Evolutionary conservation across 2,797 vertebrate species (phyloP), one percentile per base, ranked within the genome.

Genomic region (Aldrovandia affinis): DNA sequence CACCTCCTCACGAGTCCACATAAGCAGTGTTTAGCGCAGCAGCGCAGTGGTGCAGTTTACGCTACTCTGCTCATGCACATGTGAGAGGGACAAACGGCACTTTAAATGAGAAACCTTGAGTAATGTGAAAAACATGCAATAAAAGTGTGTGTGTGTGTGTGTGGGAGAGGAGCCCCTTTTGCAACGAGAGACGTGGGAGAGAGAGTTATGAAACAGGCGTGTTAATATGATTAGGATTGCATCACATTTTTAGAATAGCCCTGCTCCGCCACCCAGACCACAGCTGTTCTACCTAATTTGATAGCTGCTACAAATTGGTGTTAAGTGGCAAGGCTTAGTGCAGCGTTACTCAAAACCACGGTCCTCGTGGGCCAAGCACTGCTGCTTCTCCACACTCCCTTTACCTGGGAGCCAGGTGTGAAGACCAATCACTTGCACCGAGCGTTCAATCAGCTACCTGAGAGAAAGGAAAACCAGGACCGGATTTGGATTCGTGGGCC

Each of bases 161-260:
- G 81, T 25, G 15, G 54, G 50, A 2, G 61, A 10, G 65, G 2
- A n/a, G 15, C 52, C 28, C 63, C 50, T 81, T 42, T 59, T 20
- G 44, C 63, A 55, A 59, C 57, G 28, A 47, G 50, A 22, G 22
- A 30, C 20, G 50, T 47, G 54, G 68, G 47, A 28, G 15, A 36
- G 20, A 55, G 22, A 6, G 18, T 55, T 81, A 83, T 61, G 78
- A 89, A 86, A 89, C 81, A 92, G 86, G 82, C 87, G 84, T 86
- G 85, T 90, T 89, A 93, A 92, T 86, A 68, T 82, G 85, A 89
- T 92, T 93, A 92, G 87, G 89, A 87, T 85, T 82, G 65, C 52
- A 70, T 33, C 84, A 80, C 63, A 86, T 86, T 90, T 87, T 86
- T 87, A 65, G 52, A 86, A 87, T 80, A 84, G 78, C 85, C 89